Conservation (phyloP, 37 sponge, comb jelly and placozoan species). For the Haliclona indistincta region DNA sequence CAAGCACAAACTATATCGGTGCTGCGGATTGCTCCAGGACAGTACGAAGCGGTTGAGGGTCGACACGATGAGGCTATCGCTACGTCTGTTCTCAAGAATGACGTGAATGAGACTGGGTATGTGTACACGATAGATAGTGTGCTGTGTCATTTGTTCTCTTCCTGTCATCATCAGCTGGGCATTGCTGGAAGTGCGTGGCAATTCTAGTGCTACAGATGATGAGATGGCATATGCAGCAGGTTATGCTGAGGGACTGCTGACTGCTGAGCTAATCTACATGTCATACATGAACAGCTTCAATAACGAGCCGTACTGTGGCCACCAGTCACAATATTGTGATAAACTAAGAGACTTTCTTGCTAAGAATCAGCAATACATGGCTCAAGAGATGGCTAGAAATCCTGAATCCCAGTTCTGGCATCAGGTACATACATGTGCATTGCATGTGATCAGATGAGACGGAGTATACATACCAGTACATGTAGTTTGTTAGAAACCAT, state of each 20-base stretch:
- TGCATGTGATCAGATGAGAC: too few species aligned
- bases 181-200: slow-evolving; percentile 28
- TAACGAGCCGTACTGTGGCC: too few species aligned
- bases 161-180: slow-evolving; percentile 48
- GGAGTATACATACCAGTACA: too few species aligned
- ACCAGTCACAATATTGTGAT: slow-evolving; percentile 45
- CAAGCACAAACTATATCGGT: too few species aligned
- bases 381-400: neutral
- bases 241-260: slow-evolving; percentile 76
- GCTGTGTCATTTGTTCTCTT: too few species aligned
- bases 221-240: slow-evolving; percentile 85
- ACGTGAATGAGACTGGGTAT: slow-evolving; percentile 39
- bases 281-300: slow-evolving; percentile 76
- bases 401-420: slow-evolving; percentile 48
- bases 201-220: slow-evolving; percentile 26
- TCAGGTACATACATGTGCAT: neutral
- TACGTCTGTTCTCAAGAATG: slow-evolving; percentile 31
- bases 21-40: slow-evolving; percentile 20
- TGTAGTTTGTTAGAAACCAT: too few species aligned
- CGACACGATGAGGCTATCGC: slow-evolving; percentile 12
- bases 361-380: slow-evolving; percentile 46
- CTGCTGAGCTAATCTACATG: slow-evolving; percentile 74
- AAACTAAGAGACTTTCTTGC: slow-evolving; percentile 54
- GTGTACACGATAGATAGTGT: neutral
- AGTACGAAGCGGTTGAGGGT: slow-evolving; percentile 35